phyloP scores from a whole-genome alignment of 2,113 vertebrate species.

The Onychorhynchus coronatus region DNA sequence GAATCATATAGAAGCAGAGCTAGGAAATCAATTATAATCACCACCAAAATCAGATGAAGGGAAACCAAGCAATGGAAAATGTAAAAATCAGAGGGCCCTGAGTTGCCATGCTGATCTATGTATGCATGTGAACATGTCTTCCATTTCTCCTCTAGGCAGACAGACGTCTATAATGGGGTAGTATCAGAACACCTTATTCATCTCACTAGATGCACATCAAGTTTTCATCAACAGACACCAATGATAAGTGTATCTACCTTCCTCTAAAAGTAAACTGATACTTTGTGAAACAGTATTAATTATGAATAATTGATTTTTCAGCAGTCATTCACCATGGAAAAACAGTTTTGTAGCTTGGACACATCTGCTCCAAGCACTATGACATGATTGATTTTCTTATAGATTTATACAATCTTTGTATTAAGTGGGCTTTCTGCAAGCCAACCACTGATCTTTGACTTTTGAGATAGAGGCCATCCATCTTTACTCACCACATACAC shows the following conservation, averaged over 20 bases:
- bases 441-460: neutral
- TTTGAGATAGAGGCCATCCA: neutral
- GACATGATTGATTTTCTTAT: neutral
- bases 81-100: neutral
- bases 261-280: neutral
- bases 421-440: neutral
- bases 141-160: neutral
- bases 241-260: neutral
- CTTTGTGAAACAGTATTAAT: neutral
- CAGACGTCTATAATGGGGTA: neutral
- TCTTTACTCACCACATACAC: neutral
- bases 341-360: neutral
- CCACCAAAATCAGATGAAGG: neutral
- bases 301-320: neutral
- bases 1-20: neutral
- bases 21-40: neutral
- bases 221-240: neutral
- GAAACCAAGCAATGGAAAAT: neutral
- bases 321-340: neutral
- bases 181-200: neutral
- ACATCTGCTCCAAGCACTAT: neutral
- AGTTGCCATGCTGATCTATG: neutral
- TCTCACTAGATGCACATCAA: neutral
- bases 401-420: neutral
- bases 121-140: neutral